Evolutionary conservation across 2,797 vertebrate genomes (phyloP).

Genomic region (Tenualosa thibaudeaui): DNA sequence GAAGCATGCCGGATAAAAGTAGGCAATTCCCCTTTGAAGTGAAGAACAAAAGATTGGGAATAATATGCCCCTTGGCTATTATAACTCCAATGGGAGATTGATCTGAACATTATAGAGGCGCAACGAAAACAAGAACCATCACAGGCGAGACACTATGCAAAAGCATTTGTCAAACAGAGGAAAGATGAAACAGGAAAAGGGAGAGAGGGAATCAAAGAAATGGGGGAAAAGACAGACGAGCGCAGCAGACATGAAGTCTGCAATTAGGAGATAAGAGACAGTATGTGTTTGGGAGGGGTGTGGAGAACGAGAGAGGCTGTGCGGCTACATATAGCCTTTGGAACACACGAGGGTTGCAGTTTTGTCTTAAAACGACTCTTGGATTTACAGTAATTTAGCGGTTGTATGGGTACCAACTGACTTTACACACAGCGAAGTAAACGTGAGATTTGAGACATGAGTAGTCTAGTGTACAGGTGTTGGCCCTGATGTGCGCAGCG

Average conservation of each 20-base stretch:
- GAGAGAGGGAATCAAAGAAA: slow-evolving; percentile 68
- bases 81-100: slow-evolving; percentile 58
- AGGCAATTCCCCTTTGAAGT: slow-evolving; percentile 72
- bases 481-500: background rate
- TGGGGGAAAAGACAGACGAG: slow-evolving; percentile 48
- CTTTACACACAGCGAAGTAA: background rate
- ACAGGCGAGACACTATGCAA: slow-evolving; percentile 56
- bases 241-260: slow-evolving; percentile 65
- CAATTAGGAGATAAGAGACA: slow-evolving; percentile 71
- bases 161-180: slow-evolving; percentile 52
- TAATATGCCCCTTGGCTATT: slow-evolving; percentile 59
- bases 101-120: slow-evolving; percentile 54
- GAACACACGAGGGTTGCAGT: slow-evolving; percentile 63
- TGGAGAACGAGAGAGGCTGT: slow-evolving; percentile 41
- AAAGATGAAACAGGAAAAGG: slow-evolving; percentile 46
- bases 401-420: background rate
- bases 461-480: slow-evolving; percentile 11
- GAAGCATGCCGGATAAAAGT: slow-evolving; percentile 28
- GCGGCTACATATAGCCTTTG: slow-evolving; percentile 49
- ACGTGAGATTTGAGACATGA: background rate
- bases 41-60: slow-evolving; percentile 55
- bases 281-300: slow-evolving; percentile 53
- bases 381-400: background rate
- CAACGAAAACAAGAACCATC: slow-evolving; percentile 59
- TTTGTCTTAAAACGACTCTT: slow-evolving; percentile 48